A percentile compares a stretch with the other conserved stretches of the same genome.
Conservation (phyloP, 2,797 vertebrate species). For the Xenops minutus region DNA sequence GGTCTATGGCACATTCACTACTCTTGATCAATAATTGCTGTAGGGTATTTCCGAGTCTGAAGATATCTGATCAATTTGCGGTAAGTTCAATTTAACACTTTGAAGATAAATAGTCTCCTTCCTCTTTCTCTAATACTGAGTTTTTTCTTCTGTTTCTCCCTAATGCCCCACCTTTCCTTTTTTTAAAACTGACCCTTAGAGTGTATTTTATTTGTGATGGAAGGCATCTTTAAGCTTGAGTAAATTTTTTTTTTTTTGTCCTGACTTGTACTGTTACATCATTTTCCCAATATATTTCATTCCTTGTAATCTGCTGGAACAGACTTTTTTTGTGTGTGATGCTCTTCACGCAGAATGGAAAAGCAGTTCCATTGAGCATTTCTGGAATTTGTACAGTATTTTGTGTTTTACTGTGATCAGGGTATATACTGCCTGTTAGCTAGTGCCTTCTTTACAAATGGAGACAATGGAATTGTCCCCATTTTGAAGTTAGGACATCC, state of each 20-base stretch:
- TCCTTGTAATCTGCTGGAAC: not conserved
- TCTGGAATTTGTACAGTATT: not conserved
- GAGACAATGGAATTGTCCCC: not conserved
- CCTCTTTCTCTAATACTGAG: constrained; percentile 54
- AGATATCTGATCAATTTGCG: constrained; percentile 69
- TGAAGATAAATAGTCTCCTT: constrained; percentile 66
- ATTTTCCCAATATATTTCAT: not conserved
- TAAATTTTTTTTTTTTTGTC: not conserved
- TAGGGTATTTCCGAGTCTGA: constrained; percentile 56
- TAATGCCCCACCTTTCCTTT: not conserved
- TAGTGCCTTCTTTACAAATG: not conserved
- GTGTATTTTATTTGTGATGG: constrained; percentile 47
- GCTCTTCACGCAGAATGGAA: not conserved
- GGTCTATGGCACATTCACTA: constrained; percentile 2
- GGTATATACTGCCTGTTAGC: not conserved
- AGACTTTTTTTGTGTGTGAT: not conserved
- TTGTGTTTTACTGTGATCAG: not conserved
- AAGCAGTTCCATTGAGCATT: not conserved
- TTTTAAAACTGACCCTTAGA: constrained; percentile 5
- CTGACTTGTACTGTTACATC: not conserved
- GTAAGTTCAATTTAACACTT: constrained; percentile 62
- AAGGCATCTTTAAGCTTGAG: constrained; percentile 53
- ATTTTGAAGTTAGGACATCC: not conserved
- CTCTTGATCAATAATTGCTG: constrained; percentile 59
- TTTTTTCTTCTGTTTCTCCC: not conserved